These are phyloP conservation scores for Acrobasis repandana DNA, from an alignment of 2,888 invertebrate species.

Conservation along the genomic window DNA sequence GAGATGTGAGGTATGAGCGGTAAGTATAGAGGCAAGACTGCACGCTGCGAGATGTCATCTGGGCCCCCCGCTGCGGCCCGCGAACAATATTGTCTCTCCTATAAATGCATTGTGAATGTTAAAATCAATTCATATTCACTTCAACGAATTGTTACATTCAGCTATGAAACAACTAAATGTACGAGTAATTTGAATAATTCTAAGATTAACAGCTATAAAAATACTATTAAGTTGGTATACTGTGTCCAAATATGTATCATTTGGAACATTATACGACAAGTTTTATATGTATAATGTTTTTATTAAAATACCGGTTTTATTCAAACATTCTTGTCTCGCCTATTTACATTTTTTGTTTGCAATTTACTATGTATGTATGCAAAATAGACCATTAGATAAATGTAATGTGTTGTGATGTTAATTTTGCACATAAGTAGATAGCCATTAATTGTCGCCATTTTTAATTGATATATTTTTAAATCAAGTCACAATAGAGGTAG, in stretches of 20 bases:
- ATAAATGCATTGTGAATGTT: conserved; percentile 75
- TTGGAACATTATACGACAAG: conserved; percentile 37
- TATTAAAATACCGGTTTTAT: conserved; percentile 15
- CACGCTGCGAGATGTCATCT: conserved; percentile 82
- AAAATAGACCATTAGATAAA: not conserved
- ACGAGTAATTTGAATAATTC: conserved; percentile 17
- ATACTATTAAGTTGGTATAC: conserved; percentile 43
- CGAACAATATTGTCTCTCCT: conserved; percentile 80
- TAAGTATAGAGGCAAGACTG: conserved; percentile 65
- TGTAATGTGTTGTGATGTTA: not conserved
- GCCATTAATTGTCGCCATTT: not conserved
- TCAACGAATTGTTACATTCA: conserved; percentile 51
- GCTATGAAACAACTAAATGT: conserved; percentile 42
- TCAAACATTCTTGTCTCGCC: conserved; percentile 7
- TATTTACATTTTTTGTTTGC: conserved; percentile 1
- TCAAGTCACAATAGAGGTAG: not conserved
- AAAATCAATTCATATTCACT: conserved; percentile 76
- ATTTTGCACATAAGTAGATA: not conserved
- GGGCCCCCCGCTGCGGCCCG: conserved; percentile 73
- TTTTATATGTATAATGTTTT: conserved; percentile 24
- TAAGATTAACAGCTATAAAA: conserved; percentile 26
- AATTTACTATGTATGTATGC: not conserved
- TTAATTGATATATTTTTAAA: not conserved
- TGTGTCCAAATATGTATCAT: conserved; percentile 41
- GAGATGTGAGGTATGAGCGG: conserved; percentile 39